phyloP scores from a whole-genome alignment of 2,888 invertebrate species.

The Argyresthia goedartella region DNA sequence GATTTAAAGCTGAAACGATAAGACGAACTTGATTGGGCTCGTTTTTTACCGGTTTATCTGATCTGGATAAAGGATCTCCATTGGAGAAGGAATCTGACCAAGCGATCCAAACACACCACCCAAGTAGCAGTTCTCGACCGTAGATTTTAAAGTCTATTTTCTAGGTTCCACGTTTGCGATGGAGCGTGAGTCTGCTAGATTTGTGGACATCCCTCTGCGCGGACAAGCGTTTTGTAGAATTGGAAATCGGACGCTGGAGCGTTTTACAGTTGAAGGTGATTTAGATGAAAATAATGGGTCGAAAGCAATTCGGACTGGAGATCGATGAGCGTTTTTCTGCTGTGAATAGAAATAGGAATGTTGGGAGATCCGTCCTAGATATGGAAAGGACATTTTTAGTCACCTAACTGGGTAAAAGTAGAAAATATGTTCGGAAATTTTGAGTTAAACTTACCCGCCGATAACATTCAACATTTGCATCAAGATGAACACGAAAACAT shows the following conservation, averaged over 20 bases:
- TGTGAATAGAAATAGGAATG: too few species aligned
- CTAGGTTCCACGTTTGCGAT: conserved; percentile 14
- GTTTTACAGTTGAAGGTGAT: conserved; percentile 56
- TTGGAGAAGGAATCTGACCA: conserved; percentile 29
- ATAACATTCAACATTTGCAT: too few species aligned
- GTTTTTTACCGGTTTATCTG: conserved; percentile 65
- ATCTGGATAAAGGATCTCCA: conserved; percentile 34
- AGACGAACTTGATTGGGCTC: conserved; percentile 55
- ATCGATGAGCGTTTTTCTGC: conserved; percentile 27
- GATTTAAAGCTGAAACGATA: conserved; percentile 40
- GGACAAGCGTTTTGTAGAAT: conserved; percentile 65
- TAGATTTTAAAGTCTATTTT: conserved; percentile 16
- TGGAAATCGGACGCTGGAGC: conserved; percentile 51
- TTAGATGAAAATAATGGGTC: conserved; percentile 56
- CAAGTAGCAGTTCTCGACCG: conserved; percentile 19
- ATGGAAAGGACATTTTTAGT: conserved; percentile 7
- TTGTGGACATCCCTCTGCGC: conserved; percentile 56
- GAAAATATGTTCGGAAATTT: too few species aligned
- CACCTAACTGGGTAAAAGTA: too few species aligned
- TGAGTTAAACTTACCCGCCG: too few species aligned
- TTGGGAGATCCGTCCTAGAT: too few species aligned
- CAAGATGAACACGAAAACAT: too few species aligned
- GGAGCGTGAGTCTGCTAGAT: conserved; percentile 11
- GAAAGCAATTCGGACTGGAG: conserved; percentile 33
- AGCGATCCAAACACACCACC: conserved; percentile 14